Conservation (phyloP, 2,797 vertebrate species). For the Petrocephalus schoutedeni region DNA sequence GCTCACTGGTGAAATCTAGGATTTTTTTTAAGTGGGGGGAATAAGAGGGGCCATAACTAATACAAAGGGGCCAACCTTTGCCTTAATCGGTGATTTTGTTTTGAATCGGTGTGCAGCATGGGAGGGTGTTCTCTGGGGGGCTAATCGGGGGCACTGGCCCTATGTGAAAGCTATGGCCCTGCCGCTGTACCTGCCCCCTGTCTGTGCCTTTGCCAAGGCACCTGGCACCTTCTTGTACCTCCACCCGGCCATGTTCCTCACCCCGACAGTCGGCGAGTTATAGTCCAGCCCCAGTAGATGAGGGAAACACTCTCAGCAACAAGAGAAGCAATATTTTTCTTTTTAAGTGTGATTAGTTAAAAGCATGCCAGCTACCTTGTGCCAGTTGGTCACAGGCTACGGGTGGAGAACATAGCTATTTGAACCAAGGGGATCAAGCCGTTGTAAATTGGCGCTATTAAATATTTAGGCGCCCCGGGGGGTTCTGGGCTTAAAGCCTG, state of each 20-base stretch:
- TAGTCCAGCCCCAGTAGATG: not conserved
- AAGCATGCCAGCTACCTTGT: not conserved
- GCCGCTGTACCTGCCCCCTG: not conserved
- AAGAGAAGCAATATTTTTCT: not conserved
- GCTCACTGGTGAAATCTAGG: not conserved
- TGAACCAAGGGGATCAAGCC: not conserved
- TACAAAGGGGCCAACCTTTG: not conserved
- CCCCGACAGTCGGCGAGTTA: not conserved
- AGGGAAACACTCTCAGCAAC: not conserved
- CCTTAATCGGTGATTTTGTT: not conserved
- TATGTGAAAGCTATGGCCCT: not conserved
- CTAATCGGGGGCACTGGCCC: not conserved
- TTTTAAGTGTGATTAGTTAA: not conserved
- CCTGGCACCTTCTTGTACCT: not conserved
- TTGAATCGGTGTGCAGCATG: not conserved
- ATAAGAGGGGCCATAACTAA: not conserved
- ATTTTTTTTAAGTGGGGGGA: not conserved
- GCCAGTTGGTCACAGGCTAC: not conserved
- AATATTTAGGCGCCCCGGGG: constrained; percentile 3
- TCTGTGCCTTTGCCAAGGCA: not conserved
- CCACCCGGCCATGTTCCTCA: not conserved
- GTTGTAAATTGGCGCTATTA: constrained; percentile 18
- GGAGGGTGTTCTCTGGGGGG: not conserved
- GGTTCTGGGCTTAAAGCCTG: not conserved
- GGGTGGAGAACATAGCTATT: constrained; percentile 2